Percentiles rank a stretch among this genome's conserved stretches.
Conservation (phyloP, 2,113 vertebrate species). For the Isurus oxyrinchus region DNA sequence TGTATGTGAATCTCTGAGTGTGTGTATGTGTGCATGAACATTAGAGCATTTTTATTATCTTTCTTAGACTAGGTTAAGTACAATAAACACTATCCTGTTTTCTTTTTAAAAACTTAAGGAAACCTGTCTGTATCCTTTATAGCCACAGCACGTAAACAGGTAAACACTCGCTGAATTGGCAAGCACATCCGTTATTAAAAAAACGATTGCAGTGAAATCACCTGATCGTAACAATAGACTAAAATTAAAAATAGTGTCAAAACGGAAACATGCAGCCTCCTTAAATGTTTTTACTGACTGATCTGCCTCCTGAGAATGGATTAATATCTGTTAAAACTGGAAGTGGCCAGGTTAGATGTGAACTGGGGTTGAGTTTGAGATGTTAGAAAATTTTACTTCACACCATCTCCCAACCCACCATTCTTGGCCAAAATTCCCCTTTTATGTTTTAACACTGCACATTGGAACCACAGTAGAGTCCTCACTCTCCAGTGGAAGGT, state of each 20-base stretch:
- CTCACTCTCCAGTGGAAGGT: background rate
- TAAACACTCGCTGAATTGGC: too few relatives aligned
- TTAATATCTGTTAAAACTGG: background rate
- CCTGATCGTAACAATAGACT: background rate
- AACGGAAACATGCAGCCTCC: background rate
- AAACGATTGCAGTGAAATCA: too few relatives aligned
- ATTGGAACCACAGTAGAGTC: background rate
- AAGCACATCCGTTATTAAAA: too few relatives aligned
- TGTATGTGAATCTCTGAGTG: too few relatives aligned
- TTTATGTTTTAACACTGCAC: background rate
- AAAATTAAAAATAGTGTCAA: background rate
- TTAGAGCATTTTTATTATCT: too few relatives aligned
- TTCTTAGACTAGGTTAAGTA: too few relatives aligned
- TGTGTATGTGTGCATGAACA: too few relatives aligned
- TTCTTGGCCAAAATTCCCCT: background rate
- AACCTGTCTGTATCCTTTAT: too few relatives aligned
- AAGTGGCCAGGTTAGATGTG: background rate
- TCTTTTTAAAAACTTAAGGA: too few relatives aligned
- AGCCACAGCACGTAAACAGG: too few relatives aligned
- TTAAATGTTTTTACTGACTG: background rate
- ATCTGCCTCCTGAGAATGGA: background rate
- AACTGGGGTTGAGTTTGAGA: background rate
- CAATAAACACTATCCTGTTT: too few relatives aligned
- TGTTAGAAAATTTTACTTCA: background rate
- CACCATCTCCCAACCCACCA: background rate